Evolutionary conservation across 2,797 vertebrate genomes (phyloP), one percentile per base, ranked within the genome.

Genomic region (Myotis myotis): DNA sequence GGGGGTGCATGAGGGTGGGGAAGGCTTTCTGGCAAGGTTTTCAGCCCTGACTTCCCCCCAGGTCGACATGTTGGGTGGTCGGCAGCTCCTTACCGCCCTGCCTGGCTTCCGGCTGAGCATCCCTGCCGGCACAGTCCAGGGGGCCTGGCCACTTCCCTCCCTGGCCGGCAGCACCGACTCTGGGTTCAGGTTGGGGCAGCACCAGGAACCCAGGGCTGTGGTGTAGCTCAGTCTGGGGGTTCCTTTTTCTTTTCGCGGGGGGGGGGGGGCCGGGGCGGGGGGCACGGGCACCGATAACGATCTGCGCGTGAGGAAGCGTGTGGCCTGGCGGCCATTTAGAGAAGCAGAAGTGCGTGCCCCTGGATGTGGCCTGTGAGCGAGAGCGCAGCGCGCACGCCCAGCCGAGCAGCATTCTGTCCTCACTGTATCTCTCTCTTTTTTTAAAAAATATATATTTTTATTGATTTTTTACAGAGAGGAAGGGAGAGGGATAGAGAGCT

Each of bases 1-100:
- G 0, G 0, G 57, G n/a, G 4, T 7, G 3, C 1, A 9, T 8
- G 36, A 36, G 8, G 17, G 9, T n/a, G 16, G n/a, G 10, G 41
- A n/a, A 28, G 36, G 13, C 44, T 57, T 8, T 11, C 5, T 10
- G 49, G 17, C 30, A 36, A 47, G 17, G 41, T 66, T 80, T 80
- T 51, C 9, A 0, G 13, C 22, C 30, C 62, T 55, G 53, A 41
- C 30, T 19, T 44, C 47, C 19, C 15, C 68, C 30, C 13, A 20
- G 89, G 64, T 7, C 8, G 70, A 47, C 4, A 1, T 6, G 13
- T 15, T 11, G 22, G 19, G 10, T 74, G 87, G 9, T 28, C 0
- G 0, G 30, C 0, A 28, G n/a, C 13, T 36, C 49, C 72, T 36
- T 1, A 15, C 10, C 12, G 8, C 17, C 64, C 15, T 33, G 47